Percentiles rank a stretch among this genome's conserved stretches.
These are phyloP conservation scores for Drosophila merina DNA, from an alignment of 2,888 invertebrate species.

Conservation along the genomic window DNA sequence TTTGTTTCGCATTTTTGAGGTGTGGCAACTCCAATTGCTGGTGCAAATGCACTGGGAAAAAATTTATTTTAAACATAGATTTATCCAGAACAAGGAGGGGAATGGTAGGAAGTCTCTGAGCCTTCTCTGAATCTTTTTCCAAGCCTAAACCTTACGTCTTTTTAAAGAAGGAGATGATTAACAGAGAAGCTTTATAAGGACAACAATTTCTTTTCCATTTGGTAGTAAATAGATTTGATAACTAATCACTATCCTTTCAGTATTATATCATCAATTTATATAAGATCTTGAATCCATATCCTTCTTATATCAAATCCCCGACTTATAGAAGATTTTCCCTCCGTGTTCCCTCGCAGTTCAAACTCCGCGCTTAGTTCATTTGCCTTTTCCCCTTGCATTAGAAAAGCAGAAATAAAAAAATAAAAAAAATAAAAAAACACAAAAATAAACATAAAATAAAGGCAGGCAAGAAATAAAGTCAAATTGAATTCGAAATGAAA, in stretches of 20 bases:
- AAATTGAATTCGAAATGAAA: conserved; percentile 74
- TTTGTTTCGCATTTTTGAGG: conserved; percentile 74
- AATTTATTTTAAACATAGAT: background rate
- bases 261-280: too few species aligned
- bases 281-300: too few species aligned
- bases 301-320: too few species aligned
- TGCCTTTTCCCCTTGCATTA: conserved; percentile 74
- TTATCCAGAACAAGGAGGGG: background rate
- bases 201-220: too few species aligned
- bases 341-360: conserved; percentile 59
- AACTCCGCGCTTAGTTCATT: conserved; percentile 80
- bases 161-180: too few species aligned
- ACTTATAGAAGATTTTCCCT: background rate
- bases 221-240: too few species aligned
- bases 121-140: too few species aligned
- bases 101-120: too few species aligned
- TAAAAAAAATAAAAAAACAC: conserved; percentile 32
- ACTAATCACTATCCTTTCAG: too few species aligned
- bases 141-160: too few species aligned
- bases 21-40: conserved; percentile 76
- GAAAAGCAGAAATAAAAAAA: conserved; percentile 69
- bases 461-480: conserved; percentile 49
- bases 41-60: conserved; percentile 14
- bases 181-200: too few species aligned
- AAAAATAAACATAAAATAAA: conserved; percentile 54